Conservation (phyloP, 2,888 invertebrate species). For the Andrena bucephala region DNA sequence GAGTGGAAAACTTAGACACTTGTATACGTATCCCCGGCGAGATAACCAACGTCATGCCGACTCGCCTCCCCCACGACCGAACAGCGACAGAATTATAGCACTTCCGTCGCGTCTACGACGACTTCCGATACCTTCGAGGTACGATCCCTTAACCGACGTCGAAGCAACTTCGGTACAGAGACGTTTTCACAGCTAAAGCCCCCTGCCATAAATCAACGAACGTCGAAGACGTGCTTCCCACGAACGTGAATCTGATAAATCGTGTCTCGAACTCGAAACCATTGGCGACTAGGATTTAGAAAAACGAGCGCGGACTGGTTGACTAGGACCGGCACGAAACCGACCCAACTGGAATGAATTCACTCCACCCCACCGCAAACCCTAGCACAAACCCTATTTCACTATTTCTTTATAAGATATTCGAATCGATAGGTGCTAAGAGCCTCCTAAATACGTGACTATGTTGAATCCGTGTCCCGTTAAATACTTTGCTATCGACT, state of each 20-base stretch:
- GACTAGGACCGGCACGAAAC: no score
- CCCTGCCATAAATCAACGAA: conserved; percentile 19
- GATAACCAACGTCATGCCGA: conserved; percentile 71
- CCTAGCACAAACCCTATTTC: not conserved
- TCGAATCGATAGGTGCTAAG: no score
- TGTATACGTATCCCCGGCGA: conserved; percentile 61
- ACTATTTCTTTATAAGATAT: no score
- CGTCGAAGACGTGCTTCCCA: conserved; percentile 2
- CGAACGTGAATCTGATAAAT: conserved; percentile 18
- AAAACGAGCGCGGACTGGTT: not conserved
- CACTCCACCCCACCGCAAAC: not conserved
- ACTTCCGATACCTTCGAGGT: conserved; percentile 8
- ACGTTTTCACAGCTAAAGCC: conserved; percentile 1
- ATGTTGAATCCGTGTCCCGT: not conserved
- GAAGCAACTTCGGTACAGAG: conserved; percentile 34
- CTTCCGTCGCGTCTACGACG: conserved; percentile 32
- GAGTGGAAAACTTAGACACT: conserved; percentile 66
- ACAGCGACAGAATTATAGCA: conserved; percentile 58
- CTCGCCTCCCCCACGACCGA: conserved; percentile 20
- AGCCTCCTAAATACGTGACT: no score
- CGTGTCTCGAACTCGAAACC: conserved; percentile 9
- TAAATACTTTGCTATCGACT: not conserved
- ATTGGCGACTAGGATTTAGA: conserved; percentile 1
- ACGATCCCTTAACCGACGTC: conserved; percentile 23
- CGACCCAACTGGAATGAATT: not conserved